phyloP scores from a whole-genome alignment of 2,797 vertebrate species.

The Amazona finschi region DNA sequence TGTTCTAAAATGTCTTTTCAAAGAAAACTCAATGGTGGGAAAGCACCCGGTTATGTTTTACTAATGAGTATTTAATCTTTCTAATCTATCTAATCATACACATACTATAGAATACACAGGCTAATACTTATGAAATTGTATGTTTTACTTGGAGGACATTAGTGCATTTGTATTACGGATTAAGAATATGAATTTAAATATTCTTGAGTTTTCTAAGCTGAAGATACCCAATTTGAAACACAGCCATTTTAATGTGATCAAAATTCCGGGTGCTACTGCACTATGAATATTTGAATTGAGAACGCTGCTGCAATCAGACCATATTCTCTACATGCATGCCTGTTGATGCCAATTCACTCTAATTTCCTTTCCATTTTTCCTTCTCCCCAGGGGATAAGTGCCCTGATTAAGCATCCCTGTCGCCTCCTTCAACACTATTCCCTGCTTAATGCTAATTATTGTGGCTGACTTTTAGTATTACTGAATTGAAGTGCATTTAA shows the following conservation, averaged over 20 bases:
- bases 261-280: constrained; percentile 32
- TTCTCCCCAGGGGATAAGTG: constrained; percentile 54
- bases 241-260: constrained; percentile 59
- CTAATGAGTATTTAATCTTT: constrained; percentile 66
- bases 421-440: constrained; percentile 44
- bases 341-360: constrained; percentile 61
- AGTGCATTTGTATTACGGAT: constrained; percentile 64
- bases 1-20: constrained; percentile 14
- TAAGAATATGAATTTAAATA: constrained; percentile 67
- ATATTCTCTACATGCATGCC: constrained; percentile 38
- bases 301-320: constrained; percentile 57
- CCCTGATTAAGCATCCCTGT: constrained; percentile 67
- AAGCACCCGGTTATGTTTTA: constrained; percentile 51
- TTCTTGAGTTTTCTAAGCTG: constrained; percentile 56
- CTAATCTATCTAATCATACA: constrained; percentile 66
- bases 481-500: constrained; percentile 43
- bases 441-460: constrained; percentile 61
- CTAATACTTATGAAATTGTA: constrained; percentile 63
- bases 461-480: constrained; percentile 48
- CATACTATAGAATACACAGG: constrained; percentile 37
- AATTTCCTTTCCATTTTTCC: constrained; percentile 65
- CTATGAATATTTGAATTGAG: constrained; percentile 42
- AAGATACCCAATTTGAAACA: constrained; percentile 44
- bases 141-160: constrained; percentile 66
- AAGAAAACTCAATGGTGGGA: neutral